phyloP scores from a whole-genome alignment of 2,888 invertebrate species.

The Tetropium fuscum region DNA sequence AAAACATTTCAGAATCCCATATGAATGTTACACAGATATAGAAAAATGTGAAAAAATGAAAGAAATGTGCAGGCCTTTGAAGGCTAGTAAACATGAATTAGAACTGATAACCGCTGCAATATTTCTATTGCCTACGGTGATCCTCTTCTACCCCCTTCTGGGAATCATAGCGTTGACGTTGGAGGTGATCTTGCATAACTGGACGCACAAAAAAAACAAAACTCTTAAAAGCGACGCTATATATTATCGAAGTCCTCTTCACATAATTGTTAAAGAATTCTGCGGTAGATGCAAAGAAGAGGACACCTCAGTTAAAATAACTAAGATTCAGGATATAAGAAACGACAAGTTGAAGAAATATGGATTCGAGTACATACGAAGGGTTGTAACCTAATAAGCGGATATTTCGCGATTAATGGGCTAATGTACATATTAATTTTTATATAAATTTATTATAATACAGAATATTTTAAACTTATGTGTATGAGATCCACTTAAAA shows the following conservation, averaged over 20 bases:
- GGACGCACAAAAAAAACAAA: constrained; percentile 77
- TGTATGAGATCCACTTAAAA: neutral
- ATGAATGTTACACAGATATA: constrained; percentile 36
- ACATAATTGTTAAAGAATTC: constrained; percentile 75
- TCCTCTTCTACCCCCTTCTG: constrained; percentile 70
- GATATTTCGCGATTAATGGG: neutral
- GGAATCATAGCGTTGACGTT: constrained; percentile 68
- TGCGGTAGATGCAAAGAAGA: constrained; percentile 77
- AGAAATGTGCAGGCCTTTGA: constrained; percentile 14
- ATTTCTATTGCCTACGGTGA: constrained; percentile 72
- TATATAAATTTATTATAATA: constrained; percentile 7
- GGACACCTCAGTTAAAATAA: constrained; percentile 72
- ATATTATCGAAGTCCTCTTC: constrained; percentile 79
- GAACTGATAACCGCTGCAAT: constrained; percentile 59
- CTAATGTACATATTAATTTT: constrained; percentile 11
- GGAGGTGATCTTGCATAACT: constrained; percentile 75
- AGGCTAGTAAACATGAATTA: constrained; percentile 37
- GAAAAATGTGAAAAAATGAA: constrained; percentile 13
- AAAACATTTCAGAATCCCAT: constrained; percentile 61
- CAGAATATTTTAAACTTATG: neutral
- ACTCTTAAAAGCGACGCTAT: constrained; percentile 69
- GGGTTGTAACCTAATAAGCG: constrained; percentile 53
- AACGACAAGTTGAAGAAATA: constrained; percentile 59
- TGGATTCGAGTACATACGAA: constrained; percentile 57
- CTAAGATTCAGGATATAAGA: constrained; percentile 75